Percentiles rank a stretch among this genome's conserved stretches.
These are phyloP conservation scores for Nothocercus julius DNA, from an alignment of 2,113 vertebrate species.

Conservation along the genomic window DNA sequence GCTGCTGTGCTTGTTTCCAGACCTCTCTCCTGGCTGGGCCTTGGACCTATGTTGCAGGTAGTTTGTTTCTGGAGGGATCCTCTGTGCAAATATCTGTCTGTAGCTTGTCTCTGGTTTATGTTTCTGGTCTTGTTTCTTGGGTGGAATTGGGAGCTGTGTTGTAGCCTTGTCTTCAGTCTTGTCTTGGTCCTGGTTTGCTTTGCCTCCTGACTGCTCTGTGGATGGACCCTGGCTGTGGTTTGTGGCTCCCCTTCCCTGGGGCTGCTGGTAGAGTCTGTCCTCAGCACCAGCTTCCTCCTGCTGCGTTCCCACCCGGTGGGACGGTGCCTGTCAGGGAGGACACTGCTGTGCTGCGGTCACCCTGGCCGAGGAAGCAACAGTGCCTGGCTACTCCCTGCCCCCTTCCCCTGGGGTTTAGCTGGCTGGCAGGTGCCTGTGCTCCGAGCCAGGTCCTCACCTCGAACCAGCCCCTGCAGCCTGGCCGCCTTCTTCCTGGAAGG, in stretches of 20 bases:
- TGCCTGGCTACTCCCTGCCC: not conserved
- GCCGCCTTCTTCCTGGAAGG: not conserved
- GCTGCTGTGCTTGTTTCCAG: fast-evolving
- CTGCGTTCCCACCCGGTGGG: no score
- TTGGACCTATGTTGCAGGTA: fast-evolving
- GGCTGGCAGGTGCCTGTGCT: not conserved
- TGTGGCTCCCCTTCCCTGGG: not conserved
- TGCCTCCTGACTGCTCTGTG: fast-evolving
- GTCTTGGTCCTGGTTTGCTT: not conserved
- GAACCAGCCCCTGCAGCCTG: no score
- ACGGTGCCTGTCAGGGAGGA: not conserved
- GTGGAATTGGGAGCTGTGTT: fast-evolving
- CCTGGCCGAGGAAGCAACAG: not conserved
- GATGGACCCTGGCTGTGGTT: no score
- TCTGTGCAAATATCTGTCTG: no score
- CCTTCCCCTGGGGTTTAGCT: not conserved
- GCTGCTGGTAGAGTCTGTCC: not conserved
- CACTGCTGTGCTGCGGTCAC: not conserved
- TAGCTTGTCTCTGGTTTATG: not conserved
- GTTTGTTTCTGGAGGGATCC: not conserved
- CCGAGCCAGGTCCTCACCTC: not conserved
- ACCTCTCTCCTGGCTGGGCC: fast-evolving
- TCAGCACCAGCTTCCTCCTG: not conserved
- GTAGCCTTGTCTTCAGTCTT: not conserved
- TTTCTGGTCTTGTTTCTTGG: not conserved